phyloP scores from a whole-genome alignment of 2,888 invertebrate species.

The Bhutanitis thaidina region DNA sequence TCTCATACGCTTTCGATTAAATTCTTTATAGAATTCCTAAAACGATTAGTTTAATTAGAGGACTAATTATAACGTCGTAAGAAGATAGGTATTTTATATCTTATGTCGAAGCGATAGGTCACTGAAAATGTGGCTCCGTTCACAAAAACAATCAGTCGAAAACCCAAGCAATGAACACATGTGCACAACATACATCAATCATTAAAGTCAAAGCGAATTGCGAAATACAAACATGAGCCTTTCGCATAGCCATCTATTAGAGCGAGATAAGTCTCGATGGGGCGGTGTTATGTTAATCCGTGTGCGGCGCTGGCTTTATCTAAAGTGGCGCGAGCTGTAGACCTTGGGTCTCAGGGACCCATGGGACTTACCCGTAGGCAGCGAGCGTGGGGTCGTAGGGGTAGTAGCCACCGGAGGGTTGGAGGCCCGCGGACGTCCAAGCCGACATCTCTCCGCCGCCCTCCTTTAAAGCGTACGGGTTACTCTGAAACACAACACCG shows the following conservation, averaged over 20 bases:
- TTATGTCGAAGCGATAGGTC: no score
- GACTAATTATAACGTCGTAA: no score
- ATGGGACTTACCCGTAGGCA: conserved; percentile 92
- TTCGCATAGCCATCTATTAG: conserved; percentile 76
- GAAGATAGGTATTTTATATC: no score
- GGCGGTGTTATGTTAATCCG: conserved; percentile 72
- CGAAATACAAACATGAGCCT: conserved; percentile 66
- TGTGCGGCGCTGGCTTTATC: conserved; percentile 67
- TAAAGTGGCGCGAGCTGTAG: conserved; percentile 56
- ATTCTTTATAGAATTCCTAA: no score
- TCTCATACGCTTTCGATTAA: no score
- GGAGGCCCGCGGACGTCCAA: conserved; percentile 94
- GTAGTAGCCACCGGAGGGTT: conserved; percentile 95
- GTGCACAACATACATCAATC: conserved; percentile 59
- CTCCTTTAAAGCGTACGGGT: conserved; percentile 93
- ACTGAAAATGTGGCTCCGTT: conserved; percentile 41
- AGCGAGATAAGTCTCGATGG: conserved; percentile 66
- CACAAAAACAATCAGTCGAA: conserved; percentile 32
- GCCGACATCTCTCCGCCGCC: conserved; percentile 93
- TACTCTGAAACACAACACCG: conserved; percentile 85
- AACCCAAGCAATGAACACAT: conserved; percentile 45
- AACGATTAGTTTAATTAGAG: no score
- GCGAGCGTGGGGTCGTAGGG: conserved; percentile 95
- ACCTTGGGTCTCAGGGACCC: conserved; percentile 54
- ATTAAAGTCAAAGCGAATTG: conserved; percentile 63